Percentiles rank a stretch among this genome's conserved stretches.
These are phyloP conservation scores for Neocloeon triangulifer DNA, from an alignment of 1,140 invertebrate genomes.

Conservation along the genomic window DNA sequence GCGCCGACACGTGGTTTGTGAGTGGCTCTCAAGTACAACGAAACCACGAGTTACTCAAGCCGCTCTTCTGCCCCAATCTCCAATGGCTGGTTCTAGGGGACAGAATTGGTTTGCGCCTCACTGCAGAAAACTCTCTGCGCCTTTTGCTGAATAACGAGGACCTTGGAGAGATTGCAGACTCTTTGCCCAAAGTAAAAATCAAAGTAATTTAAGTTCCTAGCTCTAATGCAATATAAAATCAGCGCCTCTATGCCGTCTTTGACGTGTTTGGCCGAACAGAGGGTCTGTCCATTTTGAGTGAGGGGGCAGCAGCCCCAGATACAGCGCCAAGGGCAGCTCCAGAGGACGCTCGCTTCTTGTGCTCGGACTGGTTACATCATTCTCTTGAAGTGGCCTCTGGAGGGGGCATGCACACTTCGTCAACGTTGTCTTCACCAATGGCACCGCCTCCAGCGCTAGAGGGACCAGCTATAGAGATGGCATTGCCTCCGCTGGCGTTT, in stretches of 20 bases:
- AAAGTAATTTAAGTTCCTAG: too few species aligned
- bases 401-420: too few species aligned
- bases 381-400: conserved; percentile 15
- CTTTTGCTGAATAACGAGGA: conserved; percentile 59
- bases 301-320: too few species aligned
- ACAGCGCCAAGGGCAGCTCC: too few species aligned
- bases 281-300: too few species aligned
- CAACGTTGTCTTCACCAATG: too few species aligned
- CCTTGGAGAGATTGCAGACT: conserved; percentile 54
- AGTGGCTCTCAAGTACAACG: conserved; percentile 43
- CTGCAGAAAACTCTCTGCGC: conserved; percentile 24
- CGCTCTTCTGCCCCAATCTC: conserved; percentile 45
- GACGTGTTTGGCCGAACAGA: too few species aligned
- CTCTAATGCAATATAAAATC: too few species aligned
- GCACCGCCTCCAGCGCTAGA: conserved; percentile 2
- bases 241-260: too few species aligned
- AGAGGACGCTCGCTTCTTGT: too few species aligned
- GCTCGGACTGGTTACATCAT: conserved; percentile 10
- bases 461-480: too few species aligned
- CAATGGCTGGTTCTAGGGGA: conserved; percentile 55
- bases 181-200: conserved; percentile 48
- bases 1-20: conserved; percentile 36
- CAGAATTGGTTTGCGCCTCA: conserved; percentile 24
- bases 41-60: conserved; percentile 28
- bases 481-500: conserved; percentile 19